Evolutionary conservation across 1,140 invertebrate species (phyloP).

Genomic region (Parapsyche elsis): DNA sequence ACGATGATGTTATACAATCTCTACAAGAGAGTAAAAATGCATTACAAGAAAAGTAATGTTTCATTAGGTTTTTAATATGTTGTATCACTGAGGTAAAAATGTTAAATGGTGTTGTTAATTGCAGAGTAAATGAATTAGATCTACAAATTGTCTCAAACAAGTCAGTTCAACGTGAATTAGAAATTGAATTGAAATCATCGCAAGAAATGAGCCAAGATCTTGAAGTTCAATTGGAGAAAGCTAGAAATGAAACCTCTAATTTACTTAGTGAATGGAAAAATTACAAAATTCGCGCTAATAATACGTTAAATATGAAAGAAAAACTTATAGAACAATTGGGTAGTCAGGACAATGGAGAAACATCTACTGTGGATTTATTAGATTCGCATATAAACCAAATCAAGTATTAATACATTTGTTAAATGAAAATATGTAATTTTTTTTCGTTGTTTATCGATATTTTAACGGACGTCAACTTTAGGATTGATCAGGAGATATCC

Average conservation of each 20-base stretch:
- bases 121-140: constrained; percentile 46
- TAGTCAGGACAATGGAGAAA: constrained; percentile 61
- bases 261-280: constrained; percentile 74
- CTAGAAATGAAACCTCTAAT: constrained; percentile 69
- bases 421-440: constrained; percentile 9
- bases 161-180: constrained; percentile 46
- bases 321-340: constrained; percentile 74
- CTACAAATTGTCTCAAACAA: constrained; percentile 41
- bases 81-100: background rate
- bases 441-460: background rate
- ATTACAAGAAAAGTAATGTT: constrained; percentile 61
- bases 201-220: constrained; percentile 58
- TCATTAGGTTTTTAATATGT: background rate
- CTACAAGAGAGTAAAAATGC: constrained; percentile 63
- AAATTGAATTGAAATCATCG: constrained; percentile 48
- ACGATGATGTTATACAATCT: constrained; percentile 58
- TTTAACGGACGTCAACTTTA: background rate
- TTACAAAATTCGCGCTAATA: constrained; percentile 78
- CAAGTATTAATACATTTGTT: constrained; percentile 58
- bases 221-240: constrained; percentile 66
- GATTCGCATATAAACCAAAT: constrained; percentile 66
- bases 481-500: constrained; percentile 30
- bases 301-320: constrained; percentile 83
- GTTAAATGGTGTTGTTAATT: constrained; percentile 13
- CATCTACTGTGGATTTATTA: constrained; percentile 59